phyloP scores from a whole-genome alignment of 2,888 invertebrate species.

The Cheilosia soror region DNA sequence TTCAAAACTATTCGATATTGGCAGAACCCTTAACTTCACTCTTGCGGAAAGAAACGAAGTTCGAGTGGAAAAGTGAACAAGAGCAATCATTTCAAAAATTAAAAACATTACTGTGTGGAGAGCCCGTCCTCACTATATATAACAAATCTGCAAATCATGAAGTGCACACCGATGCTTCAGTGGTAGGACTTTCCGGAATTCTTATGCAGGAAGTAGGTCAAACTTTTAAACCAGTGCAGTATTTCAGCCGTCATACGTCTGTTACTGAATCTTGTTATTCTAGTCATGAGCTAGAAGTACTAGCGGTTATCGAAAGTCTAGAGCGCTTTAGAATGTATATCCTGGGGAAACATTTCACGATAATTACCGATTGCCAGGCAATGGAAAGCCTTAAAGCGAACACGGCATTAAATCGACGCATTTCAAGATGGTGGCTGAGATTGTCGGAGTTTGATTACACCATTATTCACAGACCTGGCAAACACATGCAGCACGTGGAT shows the following conservation, averaged over 20 bases:
- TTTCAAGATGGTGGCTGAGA: not conserved
- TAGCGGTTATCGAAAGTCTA: slow-evolving; percentile 7
- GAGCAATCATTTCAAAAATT: not conserved
- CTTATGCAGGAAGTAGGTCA: slow-evolving; percentile 18
- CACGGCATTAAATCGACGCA: not conserved
- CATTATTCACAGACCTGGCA: no score
- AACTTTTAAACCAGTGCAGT: slow-evolving; percentile 6
- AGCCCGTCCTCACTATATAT: slow-evolving; percentile 8
- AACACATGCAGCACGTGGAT: no score
- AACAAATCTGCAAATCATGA: slow-evolving; percentile 6
- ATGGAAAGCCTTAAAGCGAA: slow-evolving; percentile 16
- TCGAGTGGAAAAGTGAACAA: not conserved
- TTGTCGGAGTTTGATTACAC: not conserved
- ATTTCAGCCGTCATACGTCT: slow-evolving; percentile 9
- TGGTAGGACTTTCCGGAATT: slow-evolving; percentile 11
- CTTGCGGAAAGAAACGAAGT: not conserved
- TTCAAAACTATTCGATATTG: not conserved
- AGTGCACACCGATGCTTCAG: slow-evolving; percentile 16
- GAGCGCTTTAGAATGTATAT: slow-evolving; percentile 23
- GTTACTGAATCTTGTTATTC: not conserved
- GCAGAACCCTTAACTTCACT: slow-evolving; percentile 10
- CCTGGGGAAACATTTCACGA: slow-evolving; percentile 6
- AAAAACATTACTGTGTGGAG: not conserved
- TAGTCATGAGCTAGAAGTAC: slow-evolving; percentile 13
- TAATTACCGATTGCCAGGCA: slow-evolving; percentile 17